Evolutionary conservation across 1,140 invertebrate genomes (phyloP).

Genomic region (Forficula auricularia): DNA sequence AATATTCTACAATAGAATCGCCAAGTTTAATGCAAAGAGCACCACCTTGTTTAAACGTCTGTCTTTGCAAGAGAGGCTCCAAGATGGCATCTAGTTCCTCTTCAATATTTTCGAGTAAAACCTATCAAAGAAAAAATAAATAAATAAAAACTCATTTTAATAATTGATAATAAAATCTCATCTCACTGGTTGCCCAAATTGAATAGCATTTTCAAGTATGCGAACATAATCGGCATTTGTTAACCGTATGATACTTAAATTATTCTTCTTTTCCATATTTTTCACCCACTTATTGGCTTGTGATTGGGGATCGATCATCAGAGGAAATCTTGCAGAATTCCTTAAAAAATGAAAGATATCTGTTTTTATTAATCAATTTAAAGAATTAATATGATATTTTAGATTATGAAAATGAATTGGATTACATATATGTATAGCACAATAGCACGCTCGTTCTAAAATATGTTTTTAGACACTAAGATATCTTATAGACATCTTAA

Average conservation of each 20-base stretch:
- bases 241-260: slow-evolving; percentile 63
- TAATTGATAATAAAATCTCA: not conserved
- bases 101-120: slow-evolving; percentile 68
- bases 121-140: slow-evolving; percentile 31
- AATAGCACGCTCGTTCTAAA: no score
- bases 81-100: slow-evolving; percentile 81
- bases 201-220: slow-evolving; percentile 77
- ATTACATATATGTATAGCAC: slow-evolving; percentile 4
- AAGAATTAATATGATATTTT: not conserved
- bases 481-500: no score
- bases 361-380: slow-evolving; percentile 9
- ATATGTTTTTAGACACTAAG: no score
- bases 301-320: slow-evolving; percentile 89
- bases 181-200: slow-evolving; percentile 68
- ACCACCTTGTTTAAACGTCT: slow-evolving; percentile 77
- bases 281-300: slow-evolving; percentile 92
- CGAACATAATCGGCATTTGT: slow-evolving; percentile 67
- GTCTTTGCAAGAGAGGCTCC: slow-evolving; percentile 71
- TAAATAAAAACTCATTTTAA: not conserved
- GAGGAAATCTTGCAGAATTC: slow-evolving; percentile 66
- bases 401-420: slow-evolving; percentile 2
- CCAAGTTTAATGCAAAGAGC: slow-evolving; percentile 64
- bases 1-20: slow-evolving; percentile 70
- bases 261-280: slow-evolving; percentile 78
- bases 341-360: slow-evolving; percentile 32